Conservation (phyloP, 2,113 vertebrate species). For the Pelecanus crispus region DNA sequence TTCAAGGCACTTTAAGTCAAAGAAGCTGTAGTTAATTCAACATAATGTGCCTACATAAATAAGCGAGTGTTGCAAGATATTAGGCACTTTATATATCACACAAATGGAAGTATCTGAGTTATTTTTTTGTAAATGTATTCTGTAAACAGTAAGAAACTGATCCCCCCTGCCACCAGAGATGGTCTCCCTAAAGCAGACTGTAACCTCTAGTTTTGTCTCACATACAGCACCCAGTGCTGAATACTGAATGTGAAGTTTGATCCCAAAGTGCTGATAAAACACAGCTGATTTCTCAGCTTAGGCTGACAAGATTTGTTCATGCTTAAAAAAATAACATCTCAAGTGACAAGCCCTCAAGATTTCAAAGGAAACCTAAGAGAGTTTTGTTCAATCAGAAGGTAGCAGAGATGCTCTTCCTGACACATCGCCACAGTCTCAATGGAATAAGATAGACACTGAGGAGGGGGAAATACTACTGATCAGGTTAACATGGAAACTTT, state of each 20-base stretch:
- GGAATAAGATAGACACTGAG: conserved; percentile 39
- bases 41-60: not conserved
- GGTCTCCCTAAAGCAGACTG: not conserved
- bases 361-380: conserved; percentile 61
- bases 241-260: conserved; percentile 21
- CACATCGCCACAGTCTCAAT: not conserved
- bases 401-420: conserved; percentile 54
- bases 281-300: conserved; percentile 17
- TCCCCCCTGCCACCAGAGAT: not conserved
- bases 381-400: conserved; percentile 59
- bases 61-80: not conserved
- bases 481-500: conserved; percentile 33
- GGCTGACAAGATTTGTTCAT: conserved; percentile 45
- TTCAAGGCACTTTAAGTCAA: conserved; percentile 18
- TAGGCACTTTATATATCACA: not conserved
- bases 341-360: conserved; percentile 62
- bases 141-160: not conserved
- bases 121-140: not conserved
- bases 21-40: conserved; percentile 19
- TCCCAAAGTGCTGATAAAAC: conserved; percentile 32
- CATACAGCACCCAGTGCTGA: not conserved
- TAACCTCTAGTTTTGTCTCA: not conserved
- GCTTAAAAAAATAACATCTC: conserved; percentile 62
- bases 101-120: not conserved
- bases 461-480: conserved; percentile 28